Evolutionary conservation across 2,113 vertebrate species (phyloP).

Genomic region (Silurus glanis): DNA sequence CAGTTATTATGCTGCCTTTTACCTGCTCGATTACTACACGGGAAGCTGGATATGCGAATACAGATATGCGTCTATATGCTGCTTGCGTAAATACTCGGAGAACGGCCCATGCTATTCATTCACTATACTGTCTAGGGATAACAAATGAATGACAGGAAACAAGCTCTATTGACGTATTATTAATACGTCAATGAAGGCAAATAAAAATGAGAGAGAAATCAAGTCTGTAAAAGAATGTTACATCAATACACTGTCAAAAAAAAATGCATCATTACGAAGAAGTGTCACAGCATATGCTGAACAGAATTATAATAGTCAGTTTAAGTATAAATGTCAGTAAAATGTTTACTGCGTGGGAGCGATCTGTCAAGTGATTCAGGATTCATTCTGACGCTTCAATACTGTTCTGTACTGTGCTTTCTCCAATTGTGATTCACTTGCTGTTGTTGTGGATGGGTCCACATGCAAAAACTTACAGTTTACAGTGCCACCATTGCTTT

Average conservation of each 20-base stretch:
- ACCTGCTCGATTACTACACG: constrained; percentile 6
- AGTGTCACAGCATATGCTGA: background rate
- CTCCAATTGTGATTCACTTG: background rate
- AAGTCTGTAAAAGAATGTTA: background rate
- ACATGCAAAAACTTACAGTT: background rate
- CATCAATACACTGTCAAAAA: background rate
- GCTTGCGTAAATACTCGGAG: background rate
- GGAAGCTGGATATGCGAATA: background rate
- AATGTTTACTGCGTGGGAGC: background rate
- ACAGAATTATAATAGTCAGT: background rate
- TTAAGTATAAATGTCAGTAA: background rate
- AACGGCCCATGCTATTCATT: background rate
- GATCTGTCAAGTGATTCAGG: background rate
- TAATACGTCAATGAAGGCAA: background rate
- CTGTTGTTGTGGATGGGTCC: background rate
- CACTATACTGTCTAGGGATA: background rate
- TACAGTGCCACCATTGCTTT: background rate
- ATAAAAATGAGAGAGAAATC: background rate
- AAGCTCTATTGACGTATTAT: background rate
- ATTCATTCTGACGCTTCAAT: background rate
- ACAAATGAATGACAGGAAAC: constrained; percentile 5
- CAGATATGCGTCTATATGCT: background rate
- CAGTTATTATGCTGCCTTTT: constrained; percentile 13
- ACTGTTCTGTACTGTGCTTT: background rate
- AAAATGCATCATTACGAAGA: background rate